A percentile compares a stretch with the other conserved stretches of the same genome.
phyloP scores from a whole-genome alignment of 2,113 vertebrate genomes.

The Pogona vitticeps region DNA sequence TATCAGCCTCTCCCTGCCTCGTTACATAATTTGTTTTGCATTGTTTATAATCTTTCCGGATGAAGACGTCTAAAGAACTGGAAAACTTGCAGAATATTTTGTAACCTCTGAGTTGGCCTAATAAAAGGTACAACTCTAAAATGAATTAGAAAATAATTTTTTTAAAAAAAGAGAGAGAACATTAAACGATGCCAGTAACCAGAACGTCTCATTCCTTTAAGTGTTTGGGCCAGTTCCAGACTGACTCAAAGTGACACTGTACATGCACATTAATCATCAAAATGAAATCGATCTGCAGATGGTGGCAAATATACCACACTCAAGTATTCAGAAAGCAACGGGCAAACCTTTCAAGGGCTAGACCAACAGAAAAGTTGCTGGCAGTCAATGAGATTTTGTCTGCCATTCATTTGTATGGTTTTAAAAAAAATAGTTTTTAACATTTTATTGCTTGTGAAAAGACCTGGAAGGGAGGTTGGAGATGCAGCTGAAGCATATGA shows the following conservation, averaged over 20 bases:
- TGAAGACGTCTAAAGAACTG: not conserved
- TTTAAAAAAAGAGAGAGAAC: not conserved
- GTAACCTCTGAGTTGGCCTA: not conserved
- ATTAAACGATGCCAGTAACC: slow-evolving; percentile 16
- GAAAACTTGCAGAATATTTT: not conserved
- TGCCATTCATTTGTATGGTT: not conserved
- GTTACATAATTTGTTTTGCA: too few relatives aligned
- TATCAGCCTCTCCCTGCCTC: too few relatives aligned
- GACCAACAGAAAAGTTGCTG: not conserved
- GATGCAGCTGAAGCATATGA: not conserved
- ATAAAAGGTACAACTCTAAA: not conserved
- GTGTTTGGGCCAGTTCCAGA: slow-evolving; percentile 42
- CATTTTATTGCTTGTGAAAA: not conserved
- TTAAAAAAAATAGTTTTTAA: not conserved
- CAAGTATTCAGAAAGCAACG: slow-evolving; percentile 41
- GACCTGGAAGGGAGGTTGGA: too few relatives aligned
- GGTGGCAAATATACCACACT: slow-evolving; percentile 28
- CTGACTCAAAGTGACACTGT: slow-evolving; percentile 38
- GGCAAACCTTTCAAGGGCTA: not conserved
- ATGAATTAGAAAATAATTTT: not conserved
- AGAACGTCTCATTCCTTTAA: slow-evolving; percentile 20
- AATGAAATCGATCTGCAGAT: slow-evolving; percentile 44
- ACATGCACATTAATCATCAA: slow-evolving; percentile 44
- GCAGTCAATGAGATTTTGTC: not conserved
- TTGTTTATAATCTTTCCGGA: not conserved